phyloP scores from a whole-genome alignment of 2,888 invertebrate species.

The Hirtodrosophila confusa region DNA sequence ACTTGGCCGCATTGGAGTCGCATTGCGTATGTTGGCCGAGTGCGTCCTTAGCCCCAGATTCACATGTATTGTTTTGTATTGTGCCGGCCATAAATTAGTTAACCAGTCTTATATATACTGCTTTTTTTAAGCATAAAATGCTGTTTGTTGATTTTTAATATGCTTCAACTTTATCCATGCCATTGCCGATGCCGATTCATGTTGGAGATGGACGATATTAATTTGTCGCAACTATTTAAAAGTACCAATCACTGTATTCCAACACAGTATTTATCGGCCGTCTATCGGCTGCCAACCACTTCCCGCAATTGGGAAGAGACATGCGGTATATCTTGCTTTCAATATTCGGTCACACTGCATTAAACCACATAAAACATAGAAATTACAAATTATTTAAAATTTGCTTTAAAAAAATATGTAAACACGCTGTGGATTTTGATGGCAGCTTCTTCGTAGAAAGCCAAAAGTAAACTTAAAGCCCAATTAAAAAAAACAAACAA shows the following conservation, averaged over 20 bases:
- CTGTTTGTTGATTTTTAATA: conserved; percentile 33
- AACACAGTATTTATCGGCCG: conserved; percentile 29
- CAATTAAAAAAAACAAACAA: neutral
- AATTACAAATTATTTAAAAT: conserved; percentile 36
- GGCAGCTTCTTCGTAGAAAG: neutral
- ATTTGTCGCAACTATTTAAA: conserved; percentile 22
- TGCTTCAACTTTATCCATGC: conserved; percentile 11
- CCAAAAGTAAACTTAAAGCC: neutral
- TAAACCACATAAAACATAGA: conserved; percentile 31
- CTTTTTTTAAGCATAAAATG: neutral
- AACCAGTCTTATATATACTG: too few relatives aligned
- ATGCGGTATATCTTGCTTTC: too few relatives aligned
- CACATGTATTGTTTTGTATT: neutral
- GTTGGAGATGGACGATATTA: neutral
- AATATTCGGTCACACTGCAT: too few relatives aligned
- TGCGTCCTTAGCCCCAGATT: neutral
- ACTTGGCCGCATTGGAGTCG: neutral
- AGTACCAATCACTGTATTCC: neutral
- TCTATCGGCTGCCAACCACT: conserved; percentile 46
- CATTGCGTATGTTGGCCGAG: conserved; percentile 11
- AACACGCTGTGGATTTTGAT: conserved; percentile 8
- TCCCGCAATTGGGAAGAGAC: too few relatives aligned
- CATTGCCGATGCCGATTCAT: conserved; percentile 3
- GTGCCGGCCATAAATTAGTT: neutral
- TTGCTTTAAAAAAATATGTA: conserved; percentile 32